Evolutionary conservation across 2,113 vertebrate species (phyloP), one percentile per base, ranked within the genome.

Genomic region (Phylloscopus trochilus): DNA sequence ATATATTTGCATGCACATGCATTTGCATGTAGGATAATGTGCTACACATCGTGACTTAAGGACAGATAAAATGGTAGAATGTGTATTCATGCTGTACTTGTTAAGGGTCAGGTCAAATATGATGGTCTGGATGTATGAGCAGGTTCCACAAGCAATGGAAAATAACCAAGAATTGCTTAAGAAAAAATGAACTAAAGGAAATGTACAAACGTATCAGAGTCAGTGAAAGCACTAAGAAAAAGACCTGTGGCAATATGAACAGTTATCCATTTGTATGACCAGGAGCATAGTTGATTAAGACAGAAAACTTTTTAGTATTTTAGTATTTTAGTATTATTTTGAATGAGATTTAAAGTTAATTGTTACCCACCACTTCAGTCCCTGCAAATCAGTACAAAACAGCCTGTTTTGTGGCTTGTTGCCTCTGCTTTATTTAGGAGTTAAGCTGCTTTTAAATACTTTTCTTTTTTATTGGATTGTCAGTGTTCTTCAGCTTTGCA

Each of bases 401-500:
- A 89, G 21, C 47, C 43, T 78, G 51, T 89, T 64, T 39, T 28
- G 43, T 35, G 80, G 43, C 59, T 88, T 67, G 51, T 56, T n/a
- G 44, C 68, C 51, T 88, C 22, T 89, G 33, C 18, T 53, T 90
- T 69, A 59, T 62, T 83, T 77, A 79, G 68, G 46, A 92, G 35
- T 70, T 93, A 91, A 84, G n/a, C 51, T 87, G 35, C 16, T 53
- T 84, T 84, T 92, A 74, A 79, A 66, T 51, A 62, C 28, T 18
- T 67, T 4, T 83, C 35, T 0, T 47, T 37, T 89, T 69, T 60
- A 82, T 91, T 92, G 87, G 69, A 82, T 92, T 89, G 66, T 56
- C 47, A 76, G 55, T 64, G 26, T 73, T 95, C 81, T 67, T 89
- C 39, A 60, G 35, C 77, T 93, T 82, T 91, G 90, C 64, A 91